A percentile compares a stretch with the other conserved stretches of the same genome.
Conservation (phyloP, 2,797 vertebrate genomes). For the Gallirallus australis region DNA sequence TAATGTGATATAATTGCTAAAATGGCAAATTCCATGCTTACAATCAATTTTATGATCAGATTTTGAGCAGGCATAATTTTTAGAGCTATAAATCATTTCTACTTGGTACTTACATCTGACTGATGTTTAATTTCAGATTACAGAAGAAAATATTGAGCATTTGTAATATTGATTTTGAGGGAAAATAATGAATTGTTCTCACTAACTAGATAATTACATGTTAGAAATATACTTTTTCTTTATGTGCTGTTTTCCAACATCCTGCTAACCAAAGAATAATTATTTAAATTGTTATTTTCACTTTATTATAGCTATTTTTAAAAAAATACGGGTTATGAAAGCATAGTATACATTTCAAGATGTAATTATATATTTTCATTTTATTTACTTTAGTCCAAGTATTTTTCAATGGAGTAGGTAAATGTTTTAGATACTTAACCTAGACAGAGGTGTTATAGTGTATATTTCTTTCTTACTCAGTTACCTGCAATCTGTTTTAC, state of each 20-base stretch:
- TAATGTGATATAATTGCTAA: slow-evolving; percentile 51
- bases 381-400: background rate
- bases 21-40: slow-evolving; percentile 42
- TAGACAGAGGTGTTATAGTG: background rate
- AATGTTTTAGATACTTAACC: background rate
- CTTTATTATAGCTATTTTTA: background rate
- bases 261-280: background rate
- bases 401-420: background rate
- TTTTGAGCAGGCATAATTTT: slow-evolving; percentile 30
- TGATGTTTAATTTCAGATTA: slow-evolving; percentile 26
- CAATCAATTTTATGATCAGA: slow-evolving; percentile 37
- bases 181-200: slow-evolving; percentile 10
- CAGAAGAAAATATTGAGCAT: slow-evolving; percentile 26
- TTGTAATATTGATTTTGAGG: background rate
- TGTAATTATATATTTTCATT: background rate
- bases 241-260: background rate
- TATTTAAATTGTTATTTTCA: background rate
- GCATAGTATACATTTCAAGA: background rate
- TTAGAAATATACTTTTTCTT: background rate
- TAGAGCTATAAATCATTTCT: slow-evolving; percentile 22
- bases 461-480: background rate
- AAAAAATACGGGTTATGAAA: background rate
- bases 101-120: background rate
- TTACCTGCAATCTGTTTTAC: background rate
- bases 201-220: background rate